These are phyloP conservation scores for Tetragnatha montana DNA, from an alignment of 2,888 invertebrate species.

Conservation along the genomic window DNA sequence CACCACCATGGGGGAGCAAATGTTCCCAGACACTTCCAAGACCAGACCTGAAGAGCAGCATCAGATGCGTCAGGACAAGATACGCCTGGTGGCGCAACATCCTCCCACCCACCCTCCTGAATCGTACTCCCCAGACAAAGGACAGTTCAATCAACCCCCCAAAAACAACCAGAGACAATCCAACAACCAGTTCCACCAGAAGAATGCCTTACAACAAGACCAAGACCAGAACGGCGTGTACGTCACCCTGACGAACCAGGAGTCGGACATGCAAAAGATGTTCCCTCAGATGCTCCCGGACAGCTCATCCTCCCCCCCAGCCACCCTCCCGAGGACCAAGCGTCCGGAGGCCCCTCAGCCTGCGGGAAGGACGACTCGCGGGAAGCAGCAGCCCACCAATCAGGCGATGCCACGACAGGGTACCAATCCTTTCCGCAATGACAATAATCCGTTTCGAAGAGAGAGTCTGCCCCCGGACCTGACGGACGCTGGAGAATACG, in stretches of 20 bases:
- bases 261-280: constrained; percentile 12
- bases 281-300: not conserved
- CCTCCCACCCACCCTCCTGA: not conserved
- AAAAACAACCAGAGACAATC: constrained; percentile 34
- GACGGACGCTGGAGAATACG: constrained; percentile 40
- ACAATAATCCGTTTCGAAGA: constrained; percentile 60
- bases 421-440: constrained; percentile 60
- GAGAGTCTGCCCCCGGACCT: constrained; percentile 54
- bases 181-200: constrained; percentile 6
- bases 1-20: constrained; percentile 5
- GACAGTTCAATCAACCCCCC: constrained; percentile 10
- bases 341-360: constrained; percentile 46
- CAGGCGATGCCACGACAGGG: constrained; percentile 38
- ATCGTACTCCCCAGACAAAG: constrained; percentile 20
- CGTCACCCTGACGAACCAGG: constrained; percentile 37
- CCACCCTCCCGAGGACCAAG: constrained; percentile 51
- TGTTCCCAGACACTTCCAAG: not conserved
- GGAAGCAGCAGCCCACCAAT: constrained; percentile 10
- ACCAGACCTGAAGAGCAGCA: constrained; percentile 17
- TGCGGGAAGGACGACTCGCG: constrained; percentile 24
- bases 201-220: constrained; percentile 26
- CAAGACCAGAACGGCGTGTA: constrained; percentile 50
- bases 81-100: not conserved
- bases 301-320: constrained; percentile 16
- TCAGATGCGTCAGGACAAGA: constrained; percentile 22